phyloP scores from a whole-genome alignment of 2,113 vertebrate species.

The Eudyptes chrysolophus region DNA sequence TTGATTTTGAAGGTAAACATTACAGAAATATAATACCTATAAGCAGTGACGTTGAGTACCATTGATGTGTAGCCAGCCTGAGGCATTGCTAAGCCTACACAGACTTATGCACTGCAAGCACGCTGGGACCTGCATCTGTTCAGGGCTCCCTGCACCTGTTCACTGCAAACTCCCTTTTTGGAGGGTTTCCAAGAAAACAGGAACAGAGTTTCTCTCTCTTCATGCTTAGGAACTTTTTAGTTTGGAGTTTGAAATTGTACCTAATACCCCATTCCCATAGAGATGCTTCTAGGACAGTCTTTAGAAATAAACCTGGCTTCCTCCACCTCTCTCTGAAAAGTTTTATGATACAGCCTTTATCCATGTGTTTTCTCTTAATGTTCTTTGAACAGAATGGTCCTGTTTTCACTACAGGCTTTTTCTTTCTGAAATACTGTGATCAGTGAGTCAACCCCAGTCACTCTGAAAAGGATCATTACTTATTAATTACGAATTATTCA shows the following conservation, averaged over 20 bases:
- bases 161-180: not conserved
- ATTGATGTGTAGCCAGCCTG: not conserved
- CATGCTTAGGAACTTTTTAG: not conserved
- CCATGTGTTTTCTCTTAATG: not conserved
- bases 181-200: not conserved
- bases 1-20: not conserved
- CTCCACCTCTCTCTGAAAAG: not conserved
- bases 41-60: not conserved
- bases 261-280: not conserved
- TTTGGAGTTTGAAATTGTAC: not conserved
- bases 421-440: not conserved
- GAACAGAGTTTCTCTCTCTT: not conserved
- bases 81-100: not conserved
- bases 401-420: not conserved
- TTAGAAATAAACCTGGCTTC: not conserved
- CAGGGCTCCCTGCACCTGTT: not conserved
- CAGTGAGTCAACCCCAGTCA: not conserved
- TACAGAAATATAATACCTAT: not conserved
- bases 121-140: not conserved
- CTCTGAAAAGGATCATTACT: slow-evolving; percentile 19
- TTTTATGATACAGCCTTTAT: not conserved
- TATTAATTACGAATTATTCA: slow-evolving; percentile 59
- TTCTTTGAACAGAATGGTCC: not conserved
- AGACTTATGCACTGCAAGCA: not conserved
- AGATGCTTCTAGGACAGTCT: not conserved